Evolutionary conservation across 2,797 vertebrate species (phyloP), one percentile per base, ranked within the genome.

Genomic region (Acropternis orthonyx): DNA sequence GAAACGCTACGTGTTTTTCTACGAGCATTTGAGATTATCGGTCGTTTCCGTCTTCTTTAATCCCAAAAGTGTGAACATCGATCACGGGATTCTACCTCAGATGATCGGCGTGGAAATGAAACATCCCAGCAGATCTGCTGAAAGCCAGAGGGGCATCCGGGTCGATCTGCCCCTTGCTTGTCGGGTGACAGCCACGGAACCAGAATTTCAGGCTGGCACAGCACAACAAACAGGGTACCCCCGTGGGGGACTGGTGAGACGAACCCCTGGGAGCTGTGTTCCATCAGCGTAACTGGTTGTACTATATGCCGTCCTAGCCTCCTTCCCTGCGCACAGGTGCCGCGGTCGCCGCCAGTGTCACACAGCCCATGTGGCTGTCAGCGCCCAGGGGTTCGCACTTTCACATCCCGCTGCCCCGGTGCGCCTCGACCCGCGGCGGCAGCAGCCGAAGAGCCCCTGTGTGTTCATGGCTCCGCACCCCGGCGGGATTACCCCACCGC

Each of bases 31-130:
- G 86, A 89, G 74, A 65, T 92, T 91, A 81, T 55, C 18, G 7
- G 79, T 94, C 23, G 21, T 88, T 97, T 95, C 75, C 41, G 10
- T 51, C 7, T 21, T 28, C 67, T 96, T 96, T 95, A 85, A 93
- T 88, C 81, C 87, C 62, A 10, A 89, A 97, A 88, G 83, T 6
- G 37, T 46, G 73, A 67, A 72, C 49, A 75, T 39, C 80, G 88
- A 16, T 85, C 92, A 88, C 19, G 41, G 68, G 83, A 46, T 75
- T 91, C 92, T 77, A 85, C 89, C 90, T 92, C 66, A 94, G 87
- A 91, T 88, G 82, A 91, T 83, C 79, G 44, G 36, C 87, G 69
- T 93, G 66, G 73, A 94, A 96, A 79, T 20, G 66, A 74, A 91
- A 72, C 84, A 72, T 86, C 85, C 90, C 89, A 87, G 34, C 21